phyloP scores from a whole-genome alignment of 2,797 vertebrate genomes.

The Sparus aurata region DNA sequence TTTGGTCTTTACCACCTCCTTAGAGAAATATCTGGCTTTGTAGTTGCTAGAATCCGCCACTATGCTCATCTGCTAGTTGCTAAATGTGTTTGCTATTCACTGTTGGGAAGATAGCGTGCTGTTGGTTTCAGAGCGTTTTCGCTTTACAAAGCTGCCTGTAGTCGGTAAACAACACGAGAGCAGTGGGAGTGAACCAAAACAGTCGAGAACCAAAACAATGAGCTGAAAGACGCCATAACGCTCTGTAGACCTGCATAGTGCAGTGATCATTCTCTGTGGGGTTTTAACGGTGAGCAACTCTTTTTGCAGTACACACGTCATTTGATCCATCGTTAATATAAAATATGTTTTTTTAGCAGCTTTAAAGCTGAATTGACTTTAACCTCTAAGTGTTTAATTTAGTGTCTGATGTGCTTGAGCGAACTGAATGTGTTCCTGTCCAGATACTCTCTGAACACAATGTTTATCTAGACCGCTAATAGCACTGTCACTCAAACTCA shows the following conservation, averaged over 20 bases:
- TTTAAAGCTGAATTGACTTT: not conserved
- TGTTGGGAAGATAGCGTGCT: not conserved
- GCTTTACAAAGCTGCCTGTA: not conserved
- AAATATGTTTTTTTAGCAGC: not conserved
- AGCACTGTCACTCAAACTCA: not conserved
- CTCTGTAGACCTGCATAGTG: not conserved
- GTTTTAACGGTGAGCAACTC: not conserved
- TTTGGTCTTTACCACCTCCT: not conserved
- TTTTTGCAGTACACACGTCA: not conserved
- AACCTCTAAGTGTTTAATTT: not conserved
- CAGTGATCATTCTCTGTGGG: not conserved
- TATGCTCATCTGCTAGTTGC: not conserved
- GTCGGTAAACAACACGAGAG: not conserved
- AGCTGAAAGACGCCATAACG: not conserved
- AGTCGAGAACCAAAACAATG: not conserved
- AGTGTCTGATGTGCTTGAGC: not conserved
- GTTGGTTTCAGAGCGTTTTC: not conserved
- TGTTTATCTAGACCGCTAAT: conserved; percentile 4
- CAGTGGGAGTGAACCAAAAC: not conserved
- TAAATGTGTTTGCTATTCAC: not conserved
- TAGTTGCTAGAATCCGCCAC: not conserved
- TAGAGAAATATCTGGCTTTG: not conserved
- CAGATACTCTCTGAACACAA: not conserved
- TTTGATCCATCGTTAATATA: not conserved
- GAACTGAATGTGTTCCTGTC: not conserved